These are phyloP conservation scores for Microctonus aethiopoides DNA, from an alignment of 2,888 invertebrate species.

Conservation along the genomic window DNA sequence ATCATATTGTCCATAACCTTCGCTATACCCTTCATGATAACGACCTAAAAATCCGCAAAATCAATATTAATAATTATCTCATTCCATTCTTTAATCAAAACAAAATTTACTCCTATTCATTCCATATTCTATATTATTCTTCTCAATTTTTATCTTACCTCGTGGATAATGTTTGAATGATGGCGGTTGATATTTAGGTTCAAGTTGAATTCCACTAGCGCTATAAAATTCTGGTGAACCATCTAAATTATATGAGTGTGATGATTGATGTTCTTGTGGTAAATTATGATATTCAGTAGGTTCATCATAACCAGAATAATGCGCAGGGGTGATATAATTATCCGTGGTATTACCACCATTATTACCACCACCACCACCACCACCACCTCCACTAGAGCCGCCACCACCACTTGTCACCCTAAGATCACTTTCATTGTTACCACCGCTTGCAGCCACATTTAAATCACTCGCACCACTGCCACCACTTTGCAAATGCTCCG, in stretches of 20 bases:
- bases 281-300: constrained; percentile 71
- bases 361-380: constrained; percentile 53
- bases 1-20: constrained; percentile 74
- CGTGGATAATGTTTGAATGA: constrained; percentile 78
- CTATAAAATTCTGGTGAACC: constrained; percentile 82
- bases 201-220: constrained; percentile 70
- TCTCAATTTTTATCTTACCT: no score
- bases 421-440: constrained; percentile 58
- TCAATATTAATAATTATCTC: no score
- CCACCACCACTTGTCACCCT: constrained; percentile 51
- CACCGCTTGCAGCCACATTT: constrained; percentile 45
- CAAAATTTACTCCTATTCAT: no score
- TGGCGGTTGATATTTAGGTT: constrained; percentile 79
- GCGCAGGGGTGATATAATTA: constrained; percentile 62
- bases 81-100: no score
- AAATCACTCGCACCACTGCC: constrained; percentile 46
- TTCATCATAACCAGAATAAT: constrained; percentile 68
- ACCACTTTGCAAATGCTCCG: constrained; percentile 59
- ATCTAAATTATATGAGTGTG: constrained; percentile 74
- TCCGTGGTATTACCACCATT: constrained; percentile 55
- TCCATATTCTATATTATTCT: no score
- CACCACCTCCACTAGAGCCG: constrained; percentile 57
- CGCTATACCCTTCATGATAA: constrained; percentile 68
- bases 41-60: constrained; percentile 54
- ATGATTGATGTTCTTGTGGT: constrained; percentile 67